Conservation (phyloP, 2,797 vertebrate species). For the Molossus alvarezi region DNA sequence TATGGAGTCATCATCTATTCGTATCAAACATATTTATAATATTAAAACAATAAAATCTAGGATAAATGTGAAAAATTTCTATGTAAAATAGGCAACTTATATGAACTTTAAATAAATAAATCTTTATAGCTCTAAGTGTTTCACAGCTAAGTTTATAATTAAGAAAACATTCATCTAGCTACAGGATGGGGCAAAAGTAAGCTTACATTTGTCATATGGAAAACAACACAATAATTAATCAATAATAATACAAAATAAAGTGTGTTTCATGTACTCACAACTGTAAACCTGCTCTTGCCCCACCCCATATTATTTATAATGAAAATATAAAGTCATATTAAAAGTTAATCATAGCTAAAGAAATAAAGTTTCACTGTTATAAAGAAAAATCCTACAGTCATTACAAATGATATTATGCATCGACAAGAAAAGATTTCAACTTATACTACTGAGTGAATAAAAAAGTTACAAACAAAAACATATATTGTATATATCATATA, state of each 20-base stretch:
- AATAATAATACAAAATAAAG: not conserved
- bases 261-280: not conserved
- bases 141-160: not conserved
- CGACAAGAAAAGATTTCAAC: not conserved
- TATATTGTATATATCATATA: not conserved
- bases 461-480: not conserved
- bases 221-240: not conserved
- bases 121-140: not conserved
- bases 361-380: not conserved
- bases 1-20: not conserved
- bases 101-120: conserved; percentile 8
- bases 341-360: not conserved
- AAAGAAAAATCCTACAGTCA: not conserved
- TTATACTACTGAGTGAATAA: not conserved
- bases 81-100: not conserved
- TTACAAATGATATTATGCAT: not conserved
- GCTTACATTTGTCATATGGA: not conserved
- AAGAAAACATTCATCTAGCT: not conserved
- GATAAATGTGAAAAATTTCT: not conserved
- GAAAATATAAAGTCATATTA: not conserved
- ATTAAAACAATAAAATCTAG: not conserved
- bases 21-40: not conserved
- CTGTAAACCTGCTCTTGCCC: not conserved
- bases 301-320: not conserved
- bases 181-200: not conserved